Evolutionary conservation across 2,888 invertebrate genomes (phyloP).

Genomic region (Orthosia gothica): DNA sequence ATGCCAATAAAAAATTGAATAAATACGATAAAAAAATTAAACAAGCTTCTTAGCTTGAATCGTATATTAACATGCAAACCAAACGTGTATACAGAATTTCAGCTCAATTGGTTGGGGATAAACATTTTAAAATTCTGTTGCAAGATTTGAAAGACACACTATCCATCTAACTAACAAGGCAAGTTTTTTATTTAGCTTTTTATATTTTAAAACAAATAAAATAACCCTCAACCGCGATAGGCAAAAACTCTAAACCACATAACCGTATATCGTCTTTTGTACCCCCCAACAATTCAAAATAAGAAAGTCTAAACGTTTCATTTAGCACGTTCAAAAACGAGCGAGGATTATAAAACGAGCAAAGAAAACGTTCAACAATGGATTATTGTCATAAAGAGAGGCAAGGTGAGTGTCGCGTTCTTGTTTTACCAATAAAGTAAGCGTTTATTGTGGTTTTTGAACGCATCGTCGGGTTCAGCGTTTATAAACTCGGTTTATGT

Average conservation of each 20-base stretch:
- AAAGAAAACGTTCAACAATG: constrained; percentile 82
- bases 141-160: too few species aligned
- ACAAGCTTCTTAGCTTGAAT: too few species aligned
- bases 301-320: constrained; percentile 69
- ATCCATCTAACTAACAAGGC: too few species aligned
- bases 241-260: constrained; percentile 40
- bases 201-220: constrained; percentile 13
- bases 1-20: too few species aligned
- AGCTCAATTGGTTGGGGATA: too few species aligned
- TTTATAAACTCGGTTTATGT: constrained; percentile 69
- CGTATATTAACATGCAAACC: too few species aligned
- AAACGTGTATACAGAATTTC: too few species aligned
- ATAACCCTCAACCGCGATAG: constrained; percentile 36
- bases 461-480: constrained; percentile 73
- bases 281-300: constrained; percentile 65
- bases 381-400: constrained; percentile 87
- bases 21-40: too few species aligned
- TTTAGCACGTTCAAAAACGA: constrained; percentile 73
- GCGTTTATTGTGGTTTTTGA: constrained; percentile 84
- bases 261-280: constrained; percentile 50
- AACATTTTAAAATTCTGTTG: too few species aligned
- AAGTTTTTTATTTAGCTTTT: too few species aligned
- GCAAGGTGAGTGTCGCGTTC: constrained; percentile 70
- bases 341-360: constrained; percentile 74
- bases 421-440: constrained; percentile 79